These are phyloP conservation scores for Erynnis tages DNA, from an alignment of 2,888 invertebrate genomes.

Conservation along the genomic window DNA sequence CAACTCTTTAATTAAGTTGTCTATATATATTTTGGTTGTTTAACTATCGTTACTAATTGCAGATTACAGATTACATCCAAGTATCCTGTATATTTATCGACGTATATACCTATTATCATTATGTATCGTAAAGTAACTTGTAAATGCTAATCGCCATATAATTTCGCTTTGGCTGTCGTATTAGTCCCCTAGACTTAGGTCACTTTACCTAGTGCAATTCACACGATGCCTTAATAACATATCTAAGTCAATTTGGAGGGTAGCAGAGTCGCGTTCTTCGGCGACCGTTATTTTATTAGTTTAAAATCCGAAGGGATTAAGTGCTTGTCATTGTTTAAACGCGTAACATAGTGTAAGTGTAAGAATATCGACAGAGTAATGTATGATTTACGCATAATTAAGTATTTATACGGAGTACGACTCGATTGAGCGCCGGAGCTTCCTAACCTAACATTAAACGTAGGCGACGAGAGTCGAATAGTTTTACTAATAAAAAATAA, in stretches of 20 bases:
- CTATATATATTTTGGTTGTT: constrained; percentile 78
- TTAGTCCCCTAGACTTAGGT: constrained; percentile 69
- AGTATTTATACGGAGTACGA: constrained; percentile 61
- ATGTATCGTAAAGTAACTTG: constrained; percentile 27
- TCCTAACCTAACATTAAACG: constrained; percentile 63
- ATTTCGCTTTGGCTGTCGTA: constrained; percentile 79
- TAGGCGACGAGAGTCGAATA: constrained; percentile 63
- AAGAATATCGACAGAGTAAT: constrained; percentile 73
- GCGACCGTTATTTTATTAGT: constrained; percentile 43
- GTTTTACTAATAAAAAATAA: constrained; percentile 73
- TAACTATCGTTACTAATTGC: constrained; percentile 55
- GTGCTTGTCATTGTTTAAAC: constrained; percentile 62
- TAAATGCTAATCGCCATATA: constrained; percentile 65
- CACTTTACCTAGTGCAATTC: constrained; percentile 78
- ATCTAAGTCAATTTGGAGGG: constrained; percentile 79
- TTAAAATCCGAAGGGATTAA: constrained; percentile 49
- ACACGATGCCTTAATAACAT: constrained; percentile 81
- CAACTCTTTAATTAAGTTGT: constrained; percentile 57
- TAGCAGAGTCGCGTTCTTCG: constrained; percentile 31
- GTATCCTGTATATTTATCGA: constrained; percentile 45
- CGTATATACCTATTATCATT: constrained; percentile 40
- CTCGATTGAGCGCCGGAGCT: constrained; percentile 55
- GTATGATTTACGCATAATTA: constrained; percentile 61
- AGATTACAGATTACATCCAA: constrained; percentile 45
- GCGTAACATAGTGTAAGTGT: constrained; percentile 66